Evolutionary conservation across 2,797 vertebrate species (phyloP), one percentile per base, ranked within the genome.

Genomic region (Oryzias dopingdopingensis): DNA sequence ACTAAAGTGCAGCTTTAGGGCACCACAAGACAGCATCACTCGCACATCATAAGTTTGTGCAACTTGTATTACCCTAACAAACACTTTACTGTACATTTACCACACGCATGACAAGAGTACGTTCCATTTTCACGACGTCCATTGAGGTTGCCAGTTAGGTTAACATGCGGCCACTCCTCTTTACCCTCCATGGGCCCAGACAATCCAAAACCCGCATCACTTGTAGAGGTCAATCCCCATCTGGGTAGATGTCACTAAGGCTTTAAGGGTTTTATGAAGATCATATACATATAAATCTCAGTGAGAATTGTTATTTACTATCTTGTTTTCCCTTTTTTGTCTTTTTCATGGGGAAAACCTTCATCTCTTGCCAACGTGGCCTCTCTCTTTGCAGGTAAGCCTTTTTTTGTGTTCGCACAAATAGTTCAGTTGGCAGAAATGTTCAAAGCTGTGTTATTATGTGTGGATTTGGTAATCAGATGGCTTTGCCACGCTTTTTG

Each of bases 361-460:
- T 61, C 49, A 8, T 72, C 52, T 37, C 49, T 53, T 40, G 29
- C 67, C 17, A 8, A 6, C 12, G 6, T 40, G 59, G 42, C 37
- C 57, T 67, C 57, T 44, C 42, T 67, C 60, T 40, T 58, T 76
- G 67, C 81, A 88, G 87, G 87, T 87, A 82, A 81, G 77, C 51
- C 32, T 20, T 46, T 53, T 62, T 67, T 45, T 49, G 47, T 72
- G 55, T 76, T 63, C 68, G 56, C 61, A 50, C 52, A 56, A 69
- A 67, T 70, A 49, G 14, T 52, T 61, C 40, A 32, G 57, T 53
- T 70, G 52, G 56, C 65, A 69, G 37, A 71, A 24, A 61, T 52
- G 29, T 71, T 44, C 23, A 1, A 24, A 7, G 49, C 51, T 48
- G 13, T 15, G 60, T 57, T 6, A 29, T 22, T 22, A 22, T 22